Percentiles rank a stretch among this genome's conserved stretches.
Evolutionary conservation across 2,888 invertebrate genomes (phyloP).

Genomic region (Lasioglossum leucozonium): DNA sequence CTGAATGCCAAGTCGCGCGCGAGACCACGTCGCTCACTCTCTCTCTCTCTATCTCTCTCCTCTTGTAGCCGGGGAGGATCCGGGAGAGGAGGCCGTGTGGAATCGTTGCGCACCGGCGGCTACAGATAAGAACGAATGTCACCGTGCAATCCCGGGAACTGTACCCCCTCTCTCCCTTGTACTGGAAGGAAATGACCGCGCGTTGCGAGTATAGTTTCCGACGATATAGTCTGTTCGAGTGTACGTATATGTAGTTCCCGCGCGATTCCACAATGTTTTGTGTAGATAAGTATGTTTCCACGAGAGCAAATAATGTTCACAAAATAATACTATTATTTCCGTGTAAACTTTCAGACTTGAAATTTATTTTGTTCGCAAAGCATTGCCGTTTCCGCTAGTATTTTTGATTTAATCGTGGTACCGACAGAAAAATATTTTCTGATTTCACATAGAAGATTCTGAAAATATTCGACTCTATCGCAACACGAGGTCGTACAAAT

Average conservation of each 20-base stretch:
- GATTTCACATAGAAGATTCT: neutral
- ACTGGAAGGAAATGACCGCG: neutral
- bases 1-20: constrained; percentile 68
- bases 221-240: neutral
- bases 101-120: constrained; percentile 18
- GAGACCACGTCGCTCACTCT: constrained; percentile 30
- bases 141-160: neutral
- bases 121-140: constrained; percentile 45
- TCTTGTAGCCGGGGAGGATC: neutral
- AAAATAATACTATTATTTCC: neutral
- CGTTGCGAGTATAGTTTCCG: neutral
- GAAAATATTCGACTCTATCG: too few relatives aligned
- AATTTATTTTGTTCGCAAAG: neutral
- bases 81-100: neutral
- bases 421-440: neutral
- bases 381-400: neutral
- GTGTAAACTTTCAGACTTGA: neutral
- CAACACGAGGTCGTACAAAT: neutral
- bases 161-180: neutral
- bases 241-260: too few relatives aligned
- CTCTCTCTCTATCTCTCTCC: neutral
- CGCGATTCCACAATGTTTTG: too few relatives aligned
- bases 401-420: neutral
- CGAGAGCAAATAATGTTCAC: neutral
- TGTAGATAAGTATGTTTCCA: too few relatives aligned